Conservation (phyloP, 2,888 invertebrate species). For the Mechanitis messenoides region DNA sequence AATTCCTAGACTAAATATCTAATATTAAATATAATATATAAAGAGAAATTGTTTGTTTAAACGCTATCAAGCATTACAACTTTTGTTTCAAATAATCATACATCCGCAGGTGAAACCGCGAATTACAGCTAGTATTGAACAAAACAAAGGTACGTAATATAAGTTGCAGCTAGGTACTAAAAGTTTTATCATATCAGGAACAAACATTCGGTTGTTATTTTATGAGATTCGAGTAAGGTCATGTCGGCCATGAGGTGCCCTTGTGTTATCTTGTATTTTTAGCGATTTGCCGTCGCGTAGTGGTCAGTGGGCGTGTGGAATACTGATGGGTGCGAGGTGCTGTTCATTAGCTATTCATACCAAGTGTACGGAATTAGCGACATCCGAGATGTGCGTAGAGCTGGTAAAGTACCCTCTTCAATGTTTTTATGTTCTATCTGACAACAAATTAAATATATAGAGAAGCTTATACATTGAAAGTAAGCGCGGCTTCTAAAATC, state of each 20-base stretch:
- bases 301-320: conserved; percentile 47
- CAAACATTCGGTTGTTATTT: conserved; percentile 46
- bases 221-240: conserved; percentile 63
- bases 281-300: conserved; percentile 62
- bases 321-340: conserved; percentile 55
- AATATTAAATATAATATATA: too few species aligned
- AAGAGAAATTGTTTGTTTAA: too few species aligned
- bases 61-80: too few species aligned
- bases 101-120: too few species aligned
- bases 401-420: conserved; percentile 20
- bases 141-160: conserved; percentile 8
- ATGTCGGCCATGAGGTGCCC: conserved; percentile 62
- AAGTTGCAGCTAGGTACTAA: conserved; percentile 19
- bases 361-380: conserved; percentile 69
- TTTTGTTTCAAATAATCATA: too few species aligned
- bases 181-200: conserved; percentile 44
- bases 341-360: conserved; percentile 60
- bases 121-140: too few species aligned
- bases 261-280: conserved; percentile 67
- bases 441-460: too few species aligned
- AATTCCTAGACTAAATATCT: too few species aligned
- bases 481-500: too few species aligned
- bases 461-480: too few species aligned
- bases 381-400: conserved; percentile 56
- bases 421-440: neutral